Base-by-base conservation (phyloP, 2,797 vertebrate genomes). In the Bufotes viridis region DNA sequence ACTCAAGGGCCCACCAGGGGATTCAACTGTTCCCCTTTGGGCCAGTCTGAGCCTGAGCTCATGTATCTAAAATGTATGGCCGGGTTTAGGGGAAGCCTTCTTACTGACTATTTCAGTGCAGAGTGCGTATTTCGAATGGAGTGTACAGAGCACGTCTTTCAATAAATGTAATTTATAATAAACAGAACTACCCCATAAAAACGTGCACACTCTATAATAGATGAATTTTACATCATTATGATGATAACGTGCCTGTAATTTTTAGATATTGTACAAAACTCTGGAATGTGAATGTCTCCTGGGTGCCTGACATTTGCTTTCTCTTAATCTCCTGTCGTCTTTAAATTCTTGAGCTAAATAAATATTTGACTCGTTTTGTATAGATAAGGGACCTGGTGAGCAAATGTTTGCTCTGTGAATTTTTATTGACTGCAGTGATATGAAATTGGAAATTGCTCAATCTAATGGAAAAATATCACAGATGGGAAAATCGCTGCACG, bases 301-400 rank as follows among this genome's bases (percentile, higher is more conserved):
- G 57, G 67, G 22, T 22, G 76, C 34, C 57, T 85, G 58, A 61
- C 17, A 76, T 75, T 51, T 61, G 83, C 60, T 85, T 85, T 76
- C 57, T 76, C 70, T 29, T 63, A 55, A 78, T 55, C 84, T 78
- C 24, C 49, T 67, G 34, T 78, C 65, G 58, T 78, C 57, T 65
- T 67, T 75, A 76, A 85, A 85, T 85, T 78, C 84, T 85, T 78
- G 58, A 53, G 74, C 74, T 85, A 61, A 78, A 78, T 78, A 85
- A 85, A 85, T 85, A 85, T 85, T 85, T 86, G 84, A 86, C 75
- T 55, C 42, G 22, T 86, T 78, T 78, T 86, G 24, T 86, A 65
- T 57, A 78, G 84, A 86, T 78, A 86, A 78, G 75, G 84, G 65
- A 51, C 34, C 74, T 75, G 57, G 84, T 78, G 74, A 65, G 60